Evolutionary conservation across 1,140 invertebrate genomes (phyloP).

Genomic region (Oreohelix idahoensis): DNA sequence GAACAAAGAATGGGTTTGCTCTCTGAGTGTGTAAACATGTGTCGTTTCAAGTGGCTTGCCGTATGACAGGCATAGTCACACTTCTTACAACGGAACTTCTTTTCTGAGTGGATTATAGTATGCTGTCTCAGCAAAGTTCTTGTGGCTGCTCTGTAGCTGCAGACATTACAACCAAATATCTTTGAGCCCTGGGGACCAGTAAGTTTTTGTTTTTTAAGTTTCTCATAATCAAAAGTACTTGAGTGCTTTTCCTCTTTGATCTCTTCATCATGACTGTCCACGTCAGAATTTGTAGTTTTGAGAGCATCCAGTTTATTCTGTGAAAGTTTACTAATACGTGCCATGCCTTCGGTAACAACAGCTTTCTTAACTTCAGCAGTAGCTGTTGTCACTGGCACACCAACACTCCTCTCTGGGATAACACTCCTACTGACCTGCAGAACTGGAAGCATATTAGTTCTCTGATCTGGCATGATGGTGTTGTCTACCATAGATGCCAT

Average conservation of each 20-base stretch:
- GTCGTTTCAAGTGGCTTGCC: constrained; percentile 28
- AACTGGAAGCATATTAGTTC: background rate
- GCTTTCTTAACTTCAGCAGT: background rate
- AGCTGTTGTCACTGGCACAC: background rate
- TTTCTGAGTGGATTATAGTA: constrained; percentile 22
- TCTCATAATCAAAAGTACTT: background rate
- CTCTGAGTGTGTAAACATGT: constrained; percentile 29
- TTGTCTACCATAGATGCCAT: background rate
- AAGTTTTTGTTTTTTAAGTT: constrained; percentile 26
- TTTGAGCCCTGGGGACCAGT: constrained; percentile 21
- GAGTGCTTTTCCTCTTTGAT: background rate
- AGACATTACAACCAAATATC: constrained; percentile 32
- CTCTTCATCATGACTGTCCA: background rate
- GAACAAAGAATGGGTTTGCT: constrained; percentile 15
- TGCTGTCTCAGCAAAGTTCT: constrained; percentile 23
- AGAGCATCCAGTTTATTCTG: background rate
- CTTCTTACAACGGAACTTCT: constrained; percentile 27
- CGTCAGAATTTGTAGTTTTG: background rate
- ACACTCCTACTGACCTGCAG: background rate
- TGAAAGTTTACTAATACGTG: background rate
- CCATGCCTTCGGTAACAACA: background rate
- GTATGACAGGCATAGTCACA: constrained; percentile 28
- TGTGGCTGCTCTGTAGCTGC: constrained; percentile 30
- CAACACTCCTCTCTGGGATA: background rate
- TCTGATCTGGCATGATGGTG: background rate